Evolutionary conservation across 2,113 vertebrate genomes (phyloP).

Genomic region (Chinchilla lanigera): DNA sequence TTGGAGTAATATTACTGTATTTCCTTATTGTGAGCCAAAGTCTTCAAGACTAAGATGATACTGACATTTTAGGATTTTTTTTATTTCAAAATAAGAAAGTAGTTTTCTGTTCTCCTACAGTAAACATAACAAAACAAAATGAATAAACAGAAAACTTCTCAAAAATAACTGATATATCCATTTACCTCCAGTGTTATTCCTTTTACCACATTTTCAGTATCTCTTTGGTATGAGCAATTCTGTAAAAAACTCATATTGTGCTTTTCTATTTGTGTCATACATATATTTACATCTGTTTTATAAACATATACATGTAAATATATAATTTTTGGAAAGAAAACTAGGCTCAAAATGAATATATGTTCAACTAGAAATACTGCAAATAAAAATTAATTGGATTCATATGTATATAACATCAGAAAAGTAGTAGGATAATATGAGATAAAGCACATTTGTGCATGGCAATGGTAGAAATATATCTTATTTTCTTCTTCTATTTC

Average conservation of each 20-base stretch:
- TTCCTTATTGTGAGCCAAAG: not conserved
- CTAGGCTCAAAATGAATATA: not conserved
- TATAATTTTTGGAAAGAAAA: not conserved
- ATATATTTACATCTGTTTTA: not conserved
- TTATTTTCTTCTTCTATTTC: not conserved
- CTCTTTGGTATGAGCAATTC: not conserved
- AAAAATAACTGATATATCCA: not conserved
- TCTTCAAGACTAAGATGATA: not conserved
- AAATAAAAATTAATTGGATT: not conserved
- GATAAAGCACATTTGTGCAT: not conserved
- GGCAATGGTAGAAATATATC: not conserved
- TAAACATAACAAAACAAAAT: not conserved
- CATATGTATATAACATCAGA: not conserved
- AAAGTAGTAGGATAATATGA: not conserved
- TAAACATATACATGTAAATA: not conserved
- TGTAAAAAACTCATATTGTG: not conserved
- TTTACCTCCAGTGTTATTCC: not conserved
- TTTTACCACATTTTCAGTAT: not conserved
- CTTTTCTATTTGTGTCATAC: not conserved
- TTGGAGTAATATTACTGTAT: not conserved
- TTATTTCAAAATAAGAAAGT: not conserved
- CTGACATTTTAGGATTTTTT: not conserved
- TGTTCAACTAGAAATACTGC: not conserved
- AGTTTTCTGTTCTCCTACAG: not conserved
- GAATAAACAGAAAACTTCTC: not conserved